These are phyloP conservation scores for Anneissia japonica DNA, from an alignment of 35 echinoderm and acorn worm genomes.

Conservation along the genomic window DNA sequence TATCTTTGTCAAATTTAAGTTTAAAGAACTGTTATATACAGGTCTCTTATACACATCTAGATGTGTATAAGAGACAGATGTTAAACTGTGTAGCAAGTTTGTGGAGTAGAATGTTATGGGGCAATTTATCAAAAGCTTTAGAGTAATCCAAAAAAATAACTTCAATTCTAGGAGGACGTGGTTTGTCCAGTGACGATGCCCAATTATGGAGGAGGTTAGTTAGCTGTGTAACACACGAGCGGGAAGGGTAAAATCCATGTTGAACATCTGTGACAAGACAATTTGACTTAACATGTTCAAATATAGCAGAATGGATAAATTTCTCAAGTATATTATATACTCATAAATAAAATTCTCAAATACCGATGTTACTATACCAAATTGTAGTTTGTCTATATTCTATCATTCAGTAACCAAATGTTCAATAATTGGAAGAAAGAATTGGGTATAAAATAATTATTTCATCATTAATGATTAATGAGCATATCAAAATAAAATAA, in stretches of 20 bases:
- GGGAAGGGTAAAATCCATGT: not conserved
- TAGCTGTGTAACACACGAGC: not conserved
- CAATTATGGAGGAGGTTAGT: not conserved
- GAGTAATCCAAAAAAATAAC: not conserved
- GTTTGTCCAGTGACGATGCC: not conserved
- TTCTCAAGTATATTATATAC: not conserved
- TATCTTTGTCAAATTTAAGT: no score
- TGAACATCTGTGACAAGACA: not conserved
- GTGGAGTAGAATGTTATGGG: not conserved
- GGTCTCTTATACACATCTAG: no score
- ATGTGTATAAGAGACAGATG: no score
- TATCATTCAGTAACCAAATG: no score
- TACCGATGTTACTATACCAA: no score
- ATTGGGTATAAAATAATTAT: no score
- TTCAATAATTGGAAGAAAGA: no score
- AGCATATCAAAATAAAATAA: no score
- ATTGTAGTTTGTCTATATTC: no score
- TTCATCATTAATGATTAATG: no score
- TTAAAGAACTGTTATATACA: no score
- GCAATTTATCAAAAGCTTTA: not conserved
- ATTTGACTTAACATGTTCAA: not conserved
- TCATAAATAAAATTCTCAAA: no score
- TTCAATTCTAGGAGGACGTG: not conserved
- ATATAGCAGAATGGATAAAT: not conserved
- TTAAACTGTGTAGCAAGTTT: not conserved